A percentile compares a stretch with the other conserved stretches of the same genome.
Conservation (phyloP, 2,797 vertebrate genomes). For the Scarus forsteni region DNA sequence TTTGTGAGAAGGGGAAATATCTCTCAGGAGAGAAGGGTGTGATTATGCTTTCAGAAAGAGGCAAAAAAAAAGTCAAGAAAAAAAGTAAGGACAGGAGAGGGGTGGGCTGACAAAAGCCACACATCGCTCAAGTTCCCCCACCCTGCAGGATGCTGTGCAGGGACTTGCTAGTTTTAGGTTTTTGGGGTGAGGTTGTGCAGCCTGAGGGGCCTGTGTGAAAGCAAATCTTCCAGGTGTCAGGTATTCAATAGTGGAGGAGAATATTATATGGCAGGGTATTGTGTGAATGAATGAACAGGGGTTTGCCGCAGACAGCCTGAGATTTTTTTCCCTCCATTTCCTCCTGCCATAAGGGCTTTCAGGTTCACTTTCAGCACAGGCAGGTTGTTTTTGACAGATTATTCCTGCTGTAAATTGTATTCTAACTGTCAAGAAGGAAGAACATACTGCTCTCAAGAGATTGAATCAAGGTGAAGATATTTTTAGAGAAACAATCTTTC, state of each 20-base stretch:
- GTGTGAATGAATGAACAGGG: slow-evolving; percentile 68
- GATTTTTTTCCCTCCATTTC: slow-evolving; percentile 49
- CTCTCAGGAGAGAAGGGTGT: slow-evolving; percentile 78
- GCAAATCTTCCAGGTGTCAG: slow-evolving; percentile 83
- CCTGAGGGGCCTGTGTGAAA: slow-evolving; percentile 80
- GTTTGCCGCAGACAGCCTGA: slow-evolving; percentile 75
- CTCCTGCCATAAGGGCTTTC: slow-evolving; percentile 54
- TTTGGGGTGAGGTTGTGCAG: slow-evolving; percentile 76
- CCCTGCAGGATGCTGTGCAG: slow-evolving; percentile 76
- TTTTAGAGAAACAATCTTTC: not conserved
- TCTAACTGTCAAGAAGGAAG: not conserved
- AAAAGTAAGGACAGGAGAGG: slow-evolving; percentile 39
- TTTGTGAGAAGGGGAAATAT: slow-evolving; percentile 75
- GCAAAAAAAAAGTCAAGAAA: slow-evolving; percentile 43
- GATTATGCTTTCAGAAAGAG: slow-evolving; percentile 75
- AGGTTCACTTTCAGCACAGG: slow-evolving; percentile 37
- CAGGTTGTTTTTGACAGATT: not conserved
- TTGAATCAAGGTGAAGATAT: not conserved
- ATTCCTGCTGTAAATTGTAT: slow-evolving; percentile 9
- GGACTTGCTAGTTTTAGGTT: slow-evolving; percentile 70
- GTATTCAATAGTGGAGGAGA: slow-evolving; percentile 67
- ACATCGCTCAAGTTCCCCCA: slow-evolving; percentile 73
- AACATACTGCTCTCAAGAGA: not conserved
- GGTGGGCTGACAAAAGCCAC: slow-evolving; percentile 69
- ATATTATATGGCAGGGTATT: slow-evolving; percentile 77